Evolutionary conservation across 1,140 invertebrate species (phyloP), one percentile per base, ranked within the genome.

Genomic region (Chrysopa pallens): DNA sequence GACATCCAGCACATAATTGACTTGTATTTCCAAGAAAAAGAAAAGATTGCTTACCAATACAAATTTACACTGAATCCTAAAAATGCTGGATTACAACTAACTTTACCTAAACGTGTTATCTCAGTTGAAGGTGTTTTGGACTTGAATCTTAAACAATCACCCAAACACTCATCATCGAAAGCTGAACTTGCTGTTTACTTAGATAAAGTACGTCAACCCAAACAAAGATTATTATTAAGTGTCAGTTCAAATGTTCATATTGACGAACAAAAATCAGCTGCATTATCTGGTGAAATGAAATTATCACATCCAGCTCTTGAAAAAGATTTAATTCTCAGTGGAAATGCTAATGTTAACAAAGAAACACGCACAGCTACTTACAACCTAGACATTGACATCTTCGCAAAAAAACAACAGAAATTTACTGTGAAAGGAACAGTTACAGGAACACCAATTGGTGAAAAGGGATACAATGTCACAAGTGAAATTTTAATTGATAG

Each of bases 1-100:
- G 62, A 64, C 2, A 56, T 70, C 6, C 72, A 79, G 50, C 76
- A 81, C 46, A 67, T 65, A 14, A 57, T 80, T 8, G 78, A 80
- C 49, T 56, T 80, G n/a, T 75, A 79, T 46, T 63, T 81, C 36
- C 73, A 76, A 37, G 67, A 68, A 17, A 69, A 73, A 40, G 71
- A 74, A 8, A 76, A 75, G 42, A 66, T 71, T 28, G 78, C 82
- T 48, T 81, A 80, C 52, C 73, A 76, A 47, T 70, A 79, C 12
- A 72, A 74, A 41, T 55, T 71, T 0, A 79, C 76, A 50, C 52
- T 72, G 45, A 69, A 75, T 41, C 73, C 75, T 6, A 69, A 70
- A 6, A 59, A 67, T 46, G 58, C 60, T 48, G 75, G 68, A 40
- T 50, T 73, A 12, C 66, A 71, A 9, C 42, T 83, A 1, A 70